phyloP scores from a whole-genome alignment of 2,113 vertebrate species.

The Saguinus imperator region DNA sequence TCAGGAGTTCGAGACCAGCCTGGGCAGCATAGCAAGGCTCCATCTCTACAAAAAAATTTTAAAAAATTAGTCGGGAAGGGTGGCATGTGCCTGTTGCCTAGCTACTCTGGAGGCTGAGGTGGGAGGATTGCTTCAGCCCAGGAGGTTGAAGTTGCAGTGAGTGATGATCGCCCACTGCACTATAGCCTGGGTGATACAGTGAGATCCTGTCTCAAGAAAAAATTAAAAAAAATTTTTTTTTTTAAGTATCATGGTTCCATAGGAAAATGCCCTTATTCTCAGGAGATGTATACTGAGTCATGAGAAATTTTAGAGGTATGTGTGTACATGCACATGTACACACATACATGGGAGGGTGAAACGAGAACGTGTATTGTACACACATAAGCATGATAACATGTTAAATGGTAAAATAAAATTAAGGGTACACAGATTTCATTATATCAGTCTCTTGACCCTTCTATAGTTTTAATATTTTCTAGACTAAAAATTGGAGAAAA shows the following conservation, averaged over 20 bases:
- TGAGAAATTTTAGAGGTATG: neutral
- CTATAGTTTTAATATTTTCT: neutral
- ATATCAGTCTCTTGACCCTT: neutral
- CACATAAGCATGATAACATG: neutral
- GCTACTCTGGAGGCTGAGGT: too few relatives aligned
- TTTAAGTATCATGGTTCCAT: neutral
- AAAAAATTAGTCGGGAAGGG: too few relatives aligned
- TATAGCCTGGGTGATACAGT: too few relatives aligned
- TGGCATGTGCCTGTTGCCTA: too few relatives aligned
- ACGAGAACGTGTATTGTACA: neutral
- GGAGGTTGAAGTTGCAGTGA: too few relatives aligned
- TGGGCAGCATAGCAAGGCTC: too few relatives aligned
- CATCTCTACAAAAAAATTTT: too few relatives aligned
- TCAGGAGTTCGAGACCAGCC: too few relatives aligned
- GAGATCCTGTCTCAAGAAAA: too few relatives aligned
- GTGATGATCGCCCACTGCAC: too few relatives aligned
- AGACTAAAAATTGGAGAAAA: neutral
- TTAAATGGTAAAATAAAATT: neutral
- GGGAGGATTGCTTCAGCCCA: too few relatives aligned
- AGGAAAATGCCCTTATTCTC: neutral
- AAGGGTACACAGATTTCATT: neutral
- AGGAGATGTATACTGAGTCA: neutral
- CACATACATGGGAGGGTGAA: neutral
- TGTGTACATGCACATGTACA: accelerated
- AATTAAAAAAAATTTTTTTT: too few relatives aligned